A percentile compares a stretch with the other conserved stretches of the same genome.
Conservation (phyloP, 2,113 vertebrate species). For the Falco punctatus region DNA sequence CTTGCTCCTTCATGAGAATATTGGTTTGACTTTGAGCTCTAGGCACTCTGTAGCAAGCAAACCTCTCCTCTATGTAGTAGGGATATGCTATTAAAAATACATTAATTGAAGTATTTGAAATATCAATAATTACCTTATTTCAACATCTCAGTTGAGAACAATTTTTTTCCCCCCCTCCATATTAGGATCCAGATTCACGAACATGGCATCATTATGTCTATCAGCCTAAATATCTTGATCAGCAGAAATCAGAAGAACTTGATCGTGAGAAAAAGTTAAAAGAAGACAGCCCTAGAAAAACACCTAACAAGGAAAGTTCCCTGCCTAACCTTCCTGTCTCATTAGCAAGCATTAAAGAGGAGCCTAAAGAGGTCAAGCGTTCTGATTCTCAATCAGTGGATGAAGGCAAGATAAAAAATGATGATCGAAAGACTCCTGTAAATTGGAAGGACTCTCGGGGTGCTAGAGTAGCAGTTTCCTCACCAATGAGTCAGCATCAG, state of each 20-base stretch:
- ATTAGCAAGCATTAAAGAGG: slow-evolving; percentile 84
- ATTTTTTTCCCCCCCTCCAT: neutral
- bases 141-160: neutral
- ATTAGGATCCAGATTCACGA: slow-evolving; percentile 90
- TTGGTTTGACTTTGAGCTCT: slow-evolving; percentile 21
- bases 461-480: slow-evolving; percentile 86
- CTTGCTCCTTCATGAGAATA: slow-evolving; percentile 24
- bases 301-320: slow-evolving; percentile 85
- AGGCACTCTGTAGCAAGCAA: slow-evolving; percentile 20
- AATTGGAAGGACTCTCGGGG: slow-evolving; percentile 90
- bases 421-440: slow-evolving; percentile 84
- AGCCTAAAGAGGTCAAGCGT: slow-evolving; percentile 85
- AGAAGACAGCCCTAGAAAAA: slow-evolving; percentile 88
- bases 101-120: neutral
- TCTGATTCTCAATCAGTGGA: slow-evolving; percentile 83
- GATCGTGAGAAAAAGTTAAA: slow-evolving; percentile 85
- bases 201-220: slow-evolving; percentile 91
- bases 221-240: slow-evolving; percentile 92
- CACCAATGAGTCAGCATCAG: slow-evolving; percentile 92
- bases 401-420: slow-evolving; percentile 83
- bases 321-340: slow-evolving; percentile 78
- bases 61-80: neutral
- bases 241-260: slow-evolving; percentile 86
- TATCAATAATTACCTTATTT: neutral
- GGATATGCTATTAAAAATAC: neutral